Percentiles rank a stretch among this genome's conserved stretches.
Conservation (phyloP, 1,140 invertebrate genomes). For the Nephila pilipes region DNA sequence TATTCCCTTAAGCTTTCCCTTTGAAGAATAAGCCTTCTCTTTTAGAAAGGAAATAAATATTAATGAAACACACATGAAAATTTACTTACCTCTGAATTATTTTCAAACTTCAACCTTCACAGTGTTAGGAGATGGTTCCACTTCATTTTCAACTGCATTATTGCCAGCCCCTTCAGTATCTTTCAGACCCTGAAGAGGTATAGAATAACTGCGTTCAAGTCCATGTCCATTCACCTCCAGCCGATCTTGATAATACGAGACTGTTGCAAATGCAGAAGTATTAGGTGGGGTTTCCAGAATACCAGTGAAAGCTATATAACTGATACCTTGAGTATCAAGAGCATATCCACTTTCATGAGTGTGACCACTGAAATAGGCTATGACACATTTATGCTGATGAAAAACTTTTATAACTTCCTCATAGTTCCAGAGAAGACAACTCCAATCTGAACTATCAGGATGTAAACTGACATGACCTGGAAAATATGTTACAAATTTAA, state of each 20-base stretch:
- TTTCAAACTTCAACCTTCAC: slow-evolving; percentile 60
- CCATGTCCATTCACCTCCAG: slow-evolving; percentile 77
- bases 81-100: neutral
- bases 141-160: neutral
- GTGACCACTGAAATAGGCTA: slow-evolving; percentile 80
- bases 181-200: slow-evolving; percentile 10
- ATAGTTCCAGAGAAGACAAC: slow-evolving; percentile 80
- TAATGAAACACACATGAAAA: too few species aligned
- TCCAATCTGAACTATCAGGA: slow-evolving; percentile 77
- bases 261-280: slow-evolving; percentile 80
- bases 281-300: slow-evolving; percentile 80
- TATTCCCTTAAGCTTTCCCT: too few species aligned
- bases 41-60: too few species aligned
- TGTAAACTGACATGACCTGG: slow-evolving; percentile 80
- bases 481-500: neutral
- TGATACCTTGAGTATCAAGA: slow-evolving; percentile 79
- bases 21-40: too few species aligned
- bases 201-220: slow-evolving; percentile 75
- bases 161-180: neutral
- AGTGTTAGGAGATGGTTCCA: neutral
- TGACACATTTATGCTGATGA: slow-evolving; percentile 78
- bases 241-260: slow-evolving; percentile 79
- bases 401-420: slow-evolving; percentile 79
- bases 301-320: slow-evolving; percentile 80
- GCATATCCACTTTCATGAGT: slow-evolving; percentile 79